Percentiles rank a stretch among this genome's conserved stretches.
phyloP scores from a whole-genome alignment of 2,797 vertebrate genomes.

The Betta splendens region DNA sequence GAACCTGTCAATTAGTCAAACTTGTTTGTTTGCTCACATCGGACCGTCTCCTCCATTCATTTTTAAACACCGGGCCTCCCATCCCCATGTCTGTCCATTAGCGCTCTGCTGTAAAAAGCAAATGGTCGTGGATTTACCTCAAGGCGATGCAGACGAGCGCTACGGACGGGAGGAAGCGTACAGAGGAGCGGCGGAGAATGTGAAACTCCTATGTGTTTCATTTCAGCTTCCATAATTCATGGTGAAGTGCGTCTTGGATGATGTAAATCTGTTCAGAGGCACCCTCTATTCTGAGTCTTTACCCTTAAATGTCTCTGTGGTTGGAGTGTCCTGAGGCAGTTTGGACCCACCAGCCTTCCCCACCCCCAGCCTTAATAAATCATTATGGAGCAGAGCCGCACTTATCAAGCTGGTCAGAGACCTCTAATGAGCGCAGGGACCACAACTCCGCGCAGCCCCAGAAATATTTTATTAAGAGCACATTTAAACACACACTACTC shows the following conservation, averaged over 20 bases:
- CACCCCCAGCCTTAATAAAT: constrained; percentile 82
- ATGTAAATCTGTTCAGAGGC: constrained; percentile 82
- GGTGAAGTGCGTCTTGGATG: constrained; percentile 80
- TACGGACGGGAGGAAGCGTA: constrained; percentile 32
- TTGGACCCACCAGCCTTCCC: constrained; percentile 70
- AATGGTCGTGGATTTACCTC: constrained; percentile 79
- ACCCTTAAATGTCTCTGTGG: constrained; percentile 82
- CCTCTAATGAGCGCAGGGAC: constrained; percentile 81
- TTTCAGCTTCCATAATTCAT: constrained; percentile 84
- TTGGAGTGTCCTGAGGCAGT: constrained; percentile 80
- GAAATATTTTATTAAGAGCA: constrained; percentile 84
- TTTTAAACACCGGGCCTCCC: constrained; percentile 78
- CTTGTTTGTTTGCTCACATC: constrained; percentile 78
- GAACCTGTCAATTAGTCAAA: constrained; percentile 66
- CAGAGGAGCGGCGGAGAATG: constrained; percentile 64
- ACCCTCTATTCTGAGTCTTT: constrained; percentile 76
- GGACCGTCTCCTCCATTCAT: constrained; percentile 77
- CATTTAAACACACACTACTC: constrained; percentile 78
- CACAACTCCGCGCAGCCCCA: constrained; percentile 62
- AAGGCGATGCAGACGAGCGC: constrained; percentile 66
- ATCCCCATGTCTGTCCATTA: constrained; percentile 73
- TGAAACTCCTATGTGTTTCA: constrained; percentile 80
- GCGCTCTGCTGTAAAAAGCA: constrained; percentile 73
- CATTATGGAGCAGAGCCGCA: constrained; percentile 77
- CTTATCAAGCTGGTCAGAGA: constrained; percentile 79